Evolutionary conservation across 2,113 vertebrate species (phyloP).

Genomic region (Muscicapa adusta): DNA sequence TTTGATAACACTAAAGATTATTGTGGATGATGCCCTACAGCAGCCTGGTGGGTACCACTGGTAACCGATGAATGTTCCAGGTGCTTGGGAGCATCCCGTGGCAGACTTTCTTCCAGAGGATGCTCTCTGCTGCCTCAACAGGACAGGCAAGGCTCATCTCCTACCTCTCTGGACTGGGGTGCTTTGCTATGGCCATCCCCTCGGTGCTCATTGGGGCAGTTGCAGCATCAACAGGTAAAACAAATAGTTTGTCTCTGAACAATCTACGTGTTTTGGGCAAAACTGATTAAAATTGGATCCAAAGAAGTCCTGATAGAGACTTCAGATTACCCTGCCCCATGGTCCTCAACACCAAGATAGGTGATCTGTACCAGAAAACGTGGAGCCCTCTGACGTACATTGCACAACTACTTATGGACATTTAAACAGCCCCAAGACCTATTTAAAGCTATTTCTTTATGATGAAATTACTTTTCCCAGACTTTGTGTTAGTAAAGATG

Average conservation of each 20-base stretch:
- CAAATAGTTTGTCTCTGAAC: rapidly evolving
- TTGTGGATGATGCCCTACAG: not conserved
- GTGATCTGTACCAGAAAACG: not conserved
- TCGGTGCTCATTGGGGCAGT: slow-evolving; percentile 78
- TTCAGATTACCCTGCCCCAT: not conserved
- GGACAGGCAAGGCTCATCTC: slow-evolving; percentile 76
- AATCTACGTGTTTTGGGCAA: not conserved
- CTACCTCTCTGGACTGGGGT: slow-evolving; percentile 71
- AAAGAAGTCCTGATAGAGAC: not conserved
- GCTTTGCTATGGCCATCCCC: slow-evolving; percentile 76
- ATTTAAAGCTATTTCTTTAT: not conserved
- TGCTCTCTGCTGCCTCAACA: slow-evolving; percentile 75
- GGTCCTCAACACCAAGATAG: not conserved
- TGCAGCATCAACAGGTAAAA: slow-evolving; percentile 79
- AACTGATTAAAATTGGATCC: not conserved
- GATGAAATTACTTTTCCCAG: not conserved
- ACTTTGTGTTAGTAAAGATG: not conserved
- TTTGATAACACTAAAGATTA: not conserved
- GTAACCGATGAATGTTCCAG: slow-evolving; percentile 50
- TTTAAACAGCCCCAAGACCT: not conserved
- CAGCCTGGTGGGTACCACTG: not conserved
- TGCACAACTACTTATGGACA: not conserved
- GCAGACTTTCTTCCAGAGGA: slow-evolving; percentile 83
- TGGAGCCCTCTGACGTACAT: not conserved
- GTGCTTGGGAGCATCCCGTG: slow-evolving; percentile 79